Conservation (phyloP, 2,797 vertebrate species). For the Knipowitschia caucasica region DNA sequence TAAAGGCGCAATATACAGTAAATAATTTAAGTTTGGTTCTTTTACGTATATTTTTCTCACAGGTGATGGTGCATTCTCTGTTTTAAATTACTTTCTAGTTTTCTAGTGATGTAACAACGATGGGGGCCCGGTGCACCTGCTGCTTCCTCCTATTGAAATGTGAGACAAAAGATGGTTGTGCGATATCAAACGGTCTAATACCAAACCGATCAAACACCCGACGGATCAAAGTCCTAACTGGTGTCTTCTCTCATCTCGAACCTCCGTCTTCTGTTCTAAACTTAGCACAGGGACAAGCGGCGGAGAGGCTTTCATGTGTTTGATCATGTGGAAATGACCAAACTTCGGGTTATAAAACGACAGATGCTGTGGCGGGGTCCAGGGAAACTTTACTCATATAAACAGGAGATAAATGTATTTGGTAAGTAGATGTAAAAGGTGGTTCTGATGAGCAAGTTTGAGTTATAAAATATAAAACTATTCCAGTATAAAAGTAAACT, state of each 20-base stretch:
- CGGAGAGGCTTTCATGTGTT: conserved; percentile 51
- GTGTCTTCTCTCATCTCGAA: conserved; percentile 31
- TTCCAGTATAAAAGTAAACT: no score
- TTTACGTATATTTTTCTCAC: no score
- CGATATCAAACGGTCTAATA: conserved; percentile 27
- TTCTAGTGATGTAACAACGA: not conserved
- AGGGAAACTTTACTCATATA: no score
- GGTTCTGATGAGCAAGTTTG: no score
- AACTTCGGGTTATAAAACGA: not conserved
- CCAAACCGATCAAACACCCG: conserved; percentile 37
- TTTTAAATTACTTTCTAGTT: no score
- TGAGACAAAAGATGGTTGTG: conserved; percentile 31
- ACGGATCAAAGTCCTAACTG: conserved; percentile 46
- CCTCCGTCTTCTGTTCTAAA: conserved; percentile 40
- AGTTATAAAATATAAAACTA: no score
- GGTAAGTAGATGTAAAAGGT: no score
- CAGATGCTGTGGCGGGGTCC: not conserved
- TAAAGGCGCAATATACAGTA: no score
- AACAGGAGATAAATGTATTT: no score
- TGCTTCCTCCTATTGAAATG: conserved; percentile 47
- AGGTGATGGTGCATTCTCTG: no score
- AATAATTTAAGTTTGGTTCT: no score
- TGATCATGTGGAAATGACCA: conserved; percentile 39
- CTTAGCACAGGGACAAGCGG: conserved; percentile 56
- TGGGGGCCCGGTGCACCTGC: conserved; percentile 36